Base-by-base conservation (phyloP, 2,888 invertebrate species). In the Lingula anatina region DNA sequence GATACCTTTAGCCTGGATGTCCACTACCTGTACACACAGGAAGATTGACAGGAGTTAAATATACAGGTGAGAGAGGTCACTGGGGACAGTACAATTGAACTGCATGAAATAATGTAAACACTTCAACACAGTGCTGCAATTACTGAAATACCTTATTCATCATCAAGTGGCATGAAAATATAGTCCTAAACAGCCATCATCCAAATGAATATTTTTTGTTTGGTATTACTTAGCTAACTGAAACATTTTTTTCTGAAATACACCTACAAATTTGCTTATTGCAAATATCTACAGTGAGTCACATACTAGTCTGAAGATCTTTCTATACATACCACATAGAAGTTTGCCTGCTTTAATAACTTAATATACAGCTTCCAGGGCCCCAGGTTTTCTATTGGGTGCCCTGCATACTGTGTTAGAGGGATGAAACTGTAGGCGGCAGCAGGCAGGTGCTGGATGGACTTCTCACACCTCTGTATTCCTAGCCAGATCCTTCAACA, bases 381-480 rank as follows among this genome's bases (percentile, higher is more conserved):
- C 5, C 70, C 57, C 4, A 76, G 61, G 41, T 65, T 60, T 47
- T 69, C 67, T 25, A 76, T 54, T 12, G 65, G 62, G 49, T 75
- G 74, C 27, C 70, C 71, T 3, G 88, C 83, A 55, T 86, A 83
- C 69, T 87, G 86, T 27, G 93, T 78, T 51, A 96, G 83, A 0
- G 94, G 92, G 47, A 96, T 80, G 55, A 86, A 84, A 70, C 90
- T 90, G 51, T 87, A 86, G 5, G 91, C 87, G 37, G 88, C 87
- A 1, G 93, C 93, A 5, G 93, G 92, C 47, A 96, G 79, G 78
- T 94, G 92, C 69, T 96, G 94, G 12, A 95, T 80, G 0, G 95
- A 95, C 77, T 93, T 94, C 72, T 94, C 92, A 71, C 94, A 95
- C 2, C 95, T 84, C 44, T 92, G 83, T 60, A 93, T 87, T 2